Conservation (phyloP, 2,888 invertebrate genomes). For the Gerris lacustris region DNA sequence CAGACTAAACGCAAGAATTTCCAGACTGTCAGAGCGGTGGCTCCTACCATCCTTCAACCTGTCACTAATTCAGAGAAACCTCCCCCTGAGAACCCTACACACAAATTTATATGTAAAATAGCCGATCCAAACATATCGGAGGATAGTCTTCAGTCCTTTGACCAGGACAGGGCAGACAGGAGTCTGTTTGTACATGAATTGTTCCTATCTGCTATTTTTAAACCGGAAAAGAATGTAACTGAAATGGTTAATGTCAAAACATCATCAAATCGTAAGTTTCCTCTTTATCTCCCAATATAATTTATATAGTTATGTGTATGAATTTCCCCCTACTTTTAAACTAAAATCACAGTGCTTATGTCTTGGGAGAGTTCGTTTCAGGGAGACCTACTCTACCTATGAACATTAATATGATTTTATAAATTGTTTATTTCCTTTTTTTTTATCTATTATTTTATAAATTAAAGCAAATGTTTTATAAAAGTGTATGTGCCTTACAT, state of each 20-base stretch:
- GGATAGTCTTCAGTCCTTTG: background rate
- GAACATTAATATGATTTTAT: too few relatives aligned
- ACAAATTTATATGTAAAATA: background rate
- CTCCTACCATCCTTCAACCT: background rate
- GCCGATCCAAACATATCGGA: background rate
- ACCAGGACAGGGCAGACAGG: background rate
- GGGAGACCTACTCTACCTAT: too few relatives aligned
- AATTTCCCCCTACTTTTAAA: too few relatives aligned
- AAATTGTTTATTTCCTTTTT: too few relatives aligned
- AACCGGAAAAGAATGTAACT: background rate
- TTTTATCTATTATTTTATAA: too few relatives aligned
- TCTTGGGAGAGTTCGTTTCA: too few relatives aligned
- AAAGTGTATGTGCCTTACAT: too few relatives aligned
- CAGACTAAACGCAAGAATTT: background rate
- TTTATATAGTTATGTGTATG: background rate
- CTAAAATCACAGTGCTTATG: too few relatives aligned
- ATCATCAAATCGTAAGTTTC: slow-evolving; percentile 5
- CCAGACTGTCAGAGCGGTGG: background rate
- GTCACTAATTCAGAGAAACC: background rate
- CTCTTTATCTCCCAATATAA: slow-evolving; percentile 13
- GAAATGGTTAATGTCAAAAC: background rate
- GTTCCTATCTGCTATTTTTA: background rate
- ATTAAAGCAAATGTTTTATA: too few relatives aligned
- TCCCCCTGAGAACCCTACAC: background rate
- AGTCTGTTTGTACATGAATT: background rate